phyloP scores from a whole-genome alignment of 2,888 invertebrate genomes.

The Chalcosyrphus nemorum region DNA sequence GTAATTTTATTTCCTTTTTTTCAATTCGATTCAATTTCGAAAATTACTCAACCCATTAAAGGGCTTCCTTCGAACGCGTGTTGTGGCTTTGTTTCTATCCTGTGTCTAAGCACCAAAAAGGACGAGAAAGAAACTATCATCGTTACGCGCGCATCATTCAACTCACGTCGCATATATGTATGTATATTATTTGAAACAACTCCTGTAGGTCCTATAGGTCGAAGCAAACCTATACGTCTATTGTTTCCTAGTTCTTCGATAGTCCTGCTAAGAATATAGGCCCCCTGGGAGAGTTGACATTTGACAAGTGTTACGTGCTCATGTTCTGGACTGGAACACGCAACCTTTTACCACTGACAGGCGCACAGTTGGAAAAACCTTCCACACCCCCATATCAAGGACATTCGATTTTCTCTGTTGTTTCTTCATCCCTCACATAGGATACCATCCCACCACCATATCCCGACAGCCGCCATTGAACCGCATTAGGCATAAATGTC shows the following conservation, averaged over 20 bases:
- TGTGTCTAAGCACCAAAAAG: neutral
- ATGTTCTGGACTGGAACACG: neutral
- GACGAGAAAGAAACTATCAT: slow-evolving; percentile 1
- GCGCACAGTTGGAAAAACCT: neutral
- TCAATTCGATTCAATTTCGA: slow-evolving; percentile 45
- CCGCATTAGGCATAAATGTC: slow-evolving; percentile 56
- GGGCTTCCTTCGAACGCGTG: neutral
- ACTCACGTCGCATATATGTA: slow-evolving; percentile 32
- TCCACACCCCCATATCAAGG: slow-evolving; percentile 17
- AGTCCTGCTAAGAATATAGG: neutral
- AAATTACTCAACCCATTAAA: slow-evolving; percentile 13
- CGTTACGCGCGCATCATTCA: neutral
- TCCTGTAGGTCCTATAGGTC: slow-evolving; percentile 3
- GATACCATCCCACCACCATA: too few species aligned
- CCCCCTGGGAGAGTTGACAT: slow-evolving; percentile 18
- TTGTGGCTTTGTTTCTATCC: neutral
- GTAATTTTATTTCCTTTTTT: neutral
- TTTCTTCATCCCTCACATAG: too few species aligned
- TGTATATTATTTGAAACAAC: slow-evolving; percentile 5
- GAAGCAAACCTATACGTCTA: neutral
- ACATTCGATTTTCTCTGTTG: slow-evolving; percentile 38
- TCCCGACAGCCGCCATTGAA: neutral
- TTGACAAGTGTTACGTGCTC: slow-evolving; percentile 40
- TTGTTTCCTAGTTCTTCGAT: neutral
- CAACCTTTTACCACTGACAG: neutral